Evolutionary conservation across 37 sponge, comb jelly and placozoan genomes (phyloP).

Genomic region (Aphrocallistes beatrix): DNA sequence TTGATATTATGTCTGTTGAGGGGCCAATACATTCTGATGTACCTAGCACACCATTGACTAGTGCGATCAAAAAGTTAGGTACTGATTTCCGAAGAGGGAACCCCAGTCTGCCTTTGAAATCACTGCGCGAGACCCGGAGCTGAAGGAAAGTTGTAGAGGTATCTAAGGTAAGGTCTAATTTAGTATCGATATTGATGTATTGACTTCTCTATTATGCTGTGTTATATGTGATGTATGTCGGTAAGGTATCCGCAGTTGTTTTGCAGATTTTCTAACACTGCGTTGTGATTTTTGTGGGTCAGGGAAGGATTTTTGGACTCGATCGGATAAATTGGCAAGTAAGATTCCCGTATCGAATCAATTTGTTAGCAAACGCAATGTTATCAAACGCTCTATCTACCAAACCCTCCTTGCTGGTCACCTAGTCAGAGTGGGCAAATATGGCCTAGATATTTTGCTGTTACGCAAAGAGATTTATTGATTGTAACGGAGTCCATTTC

Average conservation of each 20-base stretch:
- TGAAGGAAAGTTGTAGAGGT: not conserved
- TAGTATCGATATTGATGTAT: not conserved
- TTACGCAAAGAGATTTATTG: not conserved
- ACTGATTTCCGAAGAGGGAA: too few species aligned
- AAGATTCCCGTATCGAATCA: not conserved
- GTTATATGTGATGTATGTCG: not conserved
- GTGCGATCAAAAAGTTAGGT: too few species aligned
- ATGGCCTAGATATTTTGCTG: not conserved
- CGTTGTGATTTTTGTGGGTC: not conserved
- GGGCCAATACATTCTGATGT: too few species aligned
- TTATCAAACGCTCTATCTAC: not conserved
- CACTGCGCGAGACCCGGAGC: not conserved
- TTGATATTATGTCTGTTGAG: too few species aligned
- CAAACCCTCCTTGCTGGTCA: not conserved
- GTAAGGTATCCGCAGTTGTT: not conserved
- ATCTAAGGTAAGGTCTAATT: not conserved
- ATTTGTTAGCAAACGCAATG: not conserved
- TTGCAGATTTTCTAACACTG: not conserved
- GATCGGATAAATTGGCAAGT: not conserved
- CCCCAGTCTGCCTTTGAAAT: not conserved
- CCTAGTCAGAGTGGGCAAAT: not conserved
- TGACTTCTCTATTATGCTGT: not conserved
- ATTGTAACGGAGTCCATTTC: not conserved
- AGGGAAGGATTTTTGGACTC: not conserved
- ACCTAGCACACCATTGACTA: too few species aligned